Conservation (phyloP, 2,113 vertebrate genomes). For the Girardinichthys multiradiatus region DNA sequence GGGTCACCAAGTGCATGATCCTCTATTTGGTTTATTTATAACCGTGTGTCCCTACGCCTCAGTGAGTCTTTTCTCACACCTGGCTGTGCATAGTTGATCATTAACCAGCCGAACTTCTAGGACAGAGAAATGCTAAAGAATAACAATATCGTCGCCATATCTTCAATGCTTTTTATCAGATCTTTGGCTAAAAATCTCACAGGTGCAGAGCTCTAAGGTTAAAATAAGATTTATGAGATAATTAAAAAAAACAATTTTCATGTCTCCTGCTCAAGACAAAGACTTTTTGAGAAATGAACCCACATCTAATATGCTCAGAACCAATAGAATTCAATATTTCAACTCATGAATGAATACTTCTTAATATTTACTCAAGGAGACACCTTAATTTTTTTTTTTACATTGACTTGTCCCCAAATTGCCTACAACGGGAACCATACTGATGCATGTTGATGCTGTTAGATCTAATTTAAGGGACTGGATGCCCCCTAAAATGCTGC, state of each 20-base stretch:
- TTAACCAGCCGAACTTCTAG: conserved; percentile 41
- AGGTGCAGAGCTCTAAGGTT: neutral
- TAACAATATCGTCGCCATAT: conserved; percentile 6
- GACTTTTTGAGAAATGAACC: no score
- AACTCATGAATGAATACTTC: no score
- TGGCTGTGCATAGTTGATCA: conserved; percentile 63
- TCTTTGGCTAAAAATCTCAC: conserved; percentile 21
- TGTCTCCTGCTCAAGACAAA: no score
- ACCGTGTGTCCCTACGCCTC: conserved; percentile 60
- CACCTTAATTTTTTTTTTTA: no score
- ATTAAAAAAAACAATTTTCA: neutral
- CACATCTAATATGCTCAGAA: no score
- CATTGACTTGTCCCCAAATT: no score
- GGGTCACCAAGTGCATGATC: conserved; percentile 67
- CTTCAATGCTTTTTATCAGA: conserved; percentile 1
- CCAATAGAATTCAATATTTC: no score
- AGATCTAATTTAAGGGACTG: no score
- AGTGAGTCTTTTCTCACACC: conserved; percentile 63
- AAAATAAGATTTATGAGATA: neutral
- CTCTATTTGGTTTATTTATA: conserved; percentile 79
- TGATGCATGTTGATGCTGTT: no score
- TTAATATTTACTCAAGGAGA: no score
- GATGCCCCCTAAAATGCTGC: no score
- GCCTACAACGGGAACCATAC: no score
- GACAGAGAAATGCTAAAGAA: conserved; percentile 24